phyloP scores from a whole-genome alignment of 2,797 vertebrate species.

The Staurois parvus region DNA sequence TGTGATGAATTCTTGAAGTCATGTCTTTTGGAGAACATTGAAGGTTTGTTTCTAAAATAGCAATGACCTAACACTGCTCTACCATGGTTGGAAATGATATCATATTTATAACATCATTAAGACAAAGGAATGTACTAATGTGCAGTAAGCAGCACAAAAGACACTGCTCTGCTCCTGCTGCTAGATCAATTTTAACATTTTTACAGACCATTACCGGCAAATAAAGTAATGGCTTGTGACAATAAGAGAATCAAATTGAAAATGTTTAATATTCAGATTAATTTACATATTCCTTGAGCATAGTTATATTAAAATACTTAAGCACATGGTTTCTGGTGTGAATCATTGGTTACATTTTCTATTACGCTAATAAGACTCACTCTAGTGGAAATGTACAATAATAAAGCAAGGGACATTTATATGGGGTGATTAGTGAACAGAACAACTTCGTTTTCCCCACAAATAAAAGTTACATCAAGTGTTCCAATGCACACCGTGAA shows the following conservation, averaged over 20 bases:
- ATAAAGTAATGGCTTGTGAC: conserved; percentile 60
- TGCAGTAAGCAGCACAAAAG: conserved; percentile 46
- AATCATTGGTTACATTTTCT: conserved; percentile 49
- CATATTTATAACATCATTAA: conserved; percentile 55
- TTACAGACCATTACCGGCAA: conserved; percentile 59
- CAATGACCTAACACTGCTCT: conserved; percentile 29
- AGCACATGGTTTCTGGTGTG: conserved; percentile 39
- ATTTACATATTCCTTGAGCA: conserved; percentile 51
- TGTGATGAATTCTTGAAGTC: background rate
- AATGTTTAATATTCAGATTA: conserved; percentile 56
- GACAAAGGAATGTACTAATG: conserved; percentile 51
- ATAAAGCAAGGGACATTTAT: conserved; percentile 29
- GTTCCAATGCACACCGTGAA: background rate
- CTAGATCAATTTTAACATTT: conserved; percentile 59
- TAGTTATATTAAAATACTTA: conserved; percentile 39
- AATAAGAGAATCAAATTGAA: conserved; percentile 59
- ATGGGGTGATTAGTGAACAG: conserved; percentile 23
- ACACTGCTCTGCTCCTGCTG: conserved; percentile 31
- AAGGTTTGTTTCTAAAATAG: conserved; percentile 4
- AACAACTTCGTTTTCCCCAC: conserved; percentile 1
- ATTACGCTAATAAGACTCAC: conserved; percentile 48
- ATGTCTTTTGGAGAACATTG: background rate
- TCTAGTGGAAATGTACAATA: conserved; percentile 51
- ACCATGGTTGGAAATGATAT: conserved; percentile 34
- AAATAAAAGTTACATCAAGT: conserved; percentile 21